phyloP scores from a whole-genome alignment of 2,113 vertebrate genomes.

The Austrofundulus limnaeus region DNA sequence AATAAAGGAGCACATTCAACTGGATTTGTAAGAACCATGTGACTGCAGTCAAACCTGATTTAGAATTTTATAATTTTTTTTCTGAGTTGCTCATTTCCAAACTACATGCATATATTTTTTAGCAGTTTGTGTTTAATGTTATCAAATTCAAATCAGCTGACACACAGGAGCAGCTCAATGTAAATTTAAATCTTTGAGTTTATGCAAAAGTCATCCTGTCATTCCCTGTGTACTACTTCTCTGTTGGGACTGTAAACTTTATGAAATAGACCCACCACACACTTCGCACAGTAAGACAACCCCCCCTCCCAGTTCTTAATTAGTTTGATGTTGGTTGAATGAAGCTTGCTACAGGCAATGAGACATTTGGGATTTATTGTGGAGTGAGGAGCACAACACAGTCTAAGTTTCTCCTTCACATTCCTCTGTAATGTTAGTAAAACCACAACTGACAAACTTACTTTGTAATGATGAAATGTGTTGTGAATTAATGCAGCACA shows the following conservation, averaged over 20 bases:
- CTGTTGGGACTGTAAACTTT: background rate
- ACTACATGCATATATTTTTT: too few species aligned
- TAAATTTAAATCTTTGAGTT: background rate
- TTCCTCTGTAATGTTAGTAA: slow-evolving; percentile 1
- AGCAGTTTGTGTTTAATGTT: background rate
- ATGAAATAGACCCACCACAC: background rate
- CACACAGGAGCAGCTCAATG: background rate
- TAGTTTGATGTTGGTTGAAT: slow-evolving; percentile 32
- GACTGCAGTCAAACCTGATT: too few species aligned
- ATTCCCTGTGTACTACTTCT: background rate
- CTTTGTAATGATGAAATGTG: slow-evolving; percentile 2
- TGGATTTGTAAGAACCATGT: too few species aligned
- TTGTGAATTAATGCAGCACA: too few species aligned
- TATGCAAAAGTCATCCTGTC: background rate
- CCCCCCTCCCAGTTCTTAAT: slow-evolving; percentile 18
- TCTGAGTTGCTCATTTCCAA: too few species aligned
- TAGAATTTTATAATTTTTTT: too few species aligned
- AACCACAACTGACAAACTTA: background rate
- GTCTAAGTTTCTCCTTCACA: slow-evolving; percentile 18
- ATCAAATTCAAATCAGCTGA: background rate
- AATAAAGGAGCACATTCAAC: too few species aligned
- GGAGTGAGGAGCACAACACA: background rate
- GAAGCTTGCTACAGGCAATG: slow-evolving; percentile 18
- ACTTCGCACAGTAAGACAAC: background rate
- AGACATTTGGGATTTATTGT: slow-evolving; percentile 22